Base-by-base conservation (phyloP, 2,113 vertebrate genomes). In the Gobius niger region DNA sequence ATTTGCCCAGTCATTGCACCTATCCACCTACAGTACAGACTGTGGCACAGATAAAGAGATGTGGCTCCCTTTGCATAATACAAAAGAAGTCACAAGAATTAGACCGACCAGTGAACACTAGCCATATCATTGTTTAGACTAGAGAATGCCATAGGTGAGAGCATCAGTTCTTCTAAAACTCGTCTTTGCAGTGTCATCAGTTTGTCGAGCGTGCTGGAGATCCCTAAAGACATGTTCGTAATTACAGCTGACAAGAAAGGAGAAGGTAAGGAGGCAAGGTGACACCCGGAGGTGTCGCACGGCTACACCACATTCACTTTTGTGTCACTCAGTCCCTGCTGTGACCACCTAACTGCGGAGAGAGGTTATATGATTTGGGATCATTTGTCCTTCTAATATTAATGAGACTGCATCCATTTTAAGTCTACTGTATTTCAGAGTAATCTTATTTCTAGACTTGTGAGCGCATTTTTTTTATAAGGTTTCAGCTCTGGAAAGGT, bases 211-310 rank as follows among this genome's bases (percentile, higher is more conserved):
- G 64, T 12, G 42, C 53, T 61, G 42, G 73, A 56, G 72, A 81
- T 75, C 77, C 73, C 76, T 46, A 81, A 73, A 86, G 78, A 67
- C 63, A 67, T 82, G 81, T 79, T 87, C 80, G 70, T 82, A 86
- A 90, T 89, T 86, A 89, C 70, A 82, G 68, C 47, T 56, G 65
- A 80, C 68, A 70, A 65, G 63, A 65, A 71, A 44, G 4, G 19
- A 47, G 50, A 64, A 46, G 61, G 73, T 64, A 64, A 70, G 68
- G 42, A 60, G 50, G 34, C 63, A 15, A 71, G 71, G 70, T 44
- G 63, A n/a, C 54, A 63, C 70, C 71, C 44, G 62, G 44, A 73
- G 77, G 76, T 68, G 47, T 75, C 65, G 67, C 40, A 7, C 41
- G 60, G 65, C n/a, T 79, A 42, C 68, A 76, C 76, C 68, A 68